Conservation (phyloP, 2,113 vertebrate genomes). For the Periophthalmus modestus region DNA sequence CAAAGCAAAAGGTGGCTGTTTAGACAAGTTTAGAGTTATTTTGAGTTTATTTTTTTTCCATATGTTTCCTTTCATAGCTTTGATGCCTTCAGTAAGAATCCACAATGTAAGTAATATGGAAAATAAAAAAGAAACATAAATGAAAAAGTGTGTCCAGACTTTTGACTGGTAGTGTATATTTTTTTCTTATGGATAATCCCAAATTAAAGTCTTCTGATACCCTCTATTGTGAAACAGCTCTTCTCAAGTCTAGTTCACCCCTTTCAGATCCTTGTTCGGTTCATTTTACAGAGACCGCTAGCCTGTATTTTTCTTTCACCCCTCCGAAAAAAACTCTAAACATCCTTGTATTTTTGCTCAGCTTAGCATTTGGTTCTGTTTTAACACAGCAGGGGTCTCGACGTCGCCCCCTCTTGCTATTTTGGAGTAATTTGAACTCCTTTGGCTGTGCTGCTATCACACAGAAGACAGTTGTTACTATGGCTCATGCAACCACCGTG, state of each 20-base stretch:
- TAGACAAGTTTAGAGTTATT: too few relatives aligned
- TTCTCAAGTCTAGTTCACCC: neutral
- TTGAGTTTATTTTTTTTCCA: too few relatives aligned
- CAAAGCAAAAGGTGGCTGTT: too few relatives aligned
- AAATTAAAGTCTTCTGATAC: neutral
- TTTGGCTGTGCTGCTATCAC: constrained; percentile 36
- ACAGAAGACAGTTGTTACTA: constrained; percentile 43
- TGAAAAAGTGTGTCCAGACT: too few relatives aligned
- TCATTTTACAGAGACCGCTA: neutral
- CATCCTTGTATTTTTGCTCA: constrained; percentile 23
- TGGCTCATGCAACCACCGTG: constrained; percentile 42
- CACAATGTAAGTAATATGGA: too few relatives aligned
- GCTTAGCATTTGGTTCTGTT: constrained; percentile 34
- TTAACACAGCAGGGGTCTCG: constrained; percentile 44
- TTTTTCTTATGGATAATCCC: too few relatives aligned
- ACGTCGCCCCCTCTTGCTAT: constrained; percentile 31
- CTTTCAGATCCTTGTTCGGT: neutral
- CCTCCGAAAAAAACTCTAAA: constrained; percentile 19
- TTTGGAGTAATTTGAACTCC: constrained; percentile 51
- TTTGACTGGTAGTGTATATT: too few relatives aligned
- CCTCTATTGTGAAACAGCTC: neutral
- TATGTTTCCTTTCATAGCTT: too few relatives aligned
- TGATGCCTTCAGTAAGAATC: too few relatives aligned
- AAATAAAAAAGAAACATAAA: too few relatives aligned
- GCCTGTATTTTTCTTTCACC: neutral